Percentiles rank a stretch among this genome's conserved stretches.
These are phyloP conservation scores for Aquatica leii DNA, from an alignment of 2,888 invertebrate genomes.

Conservation along the genomic window DNA sequence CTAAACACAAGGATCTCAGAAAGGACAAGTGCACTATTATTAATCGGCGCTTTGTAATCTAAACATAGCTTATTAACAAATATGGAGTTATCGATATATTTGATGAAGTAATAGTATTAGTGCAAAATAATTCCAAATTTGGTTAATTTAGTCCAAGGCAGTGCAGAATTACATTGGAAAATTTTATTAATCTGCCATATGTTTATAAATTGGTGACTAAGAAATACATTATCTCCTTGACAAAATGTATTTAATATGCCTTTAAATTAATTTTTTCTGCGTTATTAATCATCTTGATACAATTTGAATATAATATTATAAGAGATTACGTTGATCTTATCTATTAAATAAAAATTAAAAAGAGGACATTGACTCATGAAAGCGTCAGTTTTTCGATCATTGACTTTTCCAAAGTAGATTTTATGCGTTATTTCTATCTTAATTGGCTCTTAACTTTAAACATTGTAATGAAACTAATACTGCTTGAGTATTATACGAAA, in stretches of 20 bases:
- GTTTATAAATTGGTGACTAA: conserved; percentile 27
- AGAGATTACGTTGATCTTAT: no score
- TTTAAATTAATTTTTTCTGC: no score
- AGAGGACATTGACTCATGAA: neutral
- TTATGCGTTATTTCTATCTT: no score
- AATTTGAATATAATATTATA: neutral
- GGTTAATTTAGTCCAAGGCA: conserved; percentile 49
- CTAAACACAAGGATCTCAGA: conserved; percentile 21
- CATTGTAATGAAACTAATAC: no score
- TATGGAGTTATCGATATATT: conserved; percentile 25
- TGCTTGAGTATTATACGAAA: no score
- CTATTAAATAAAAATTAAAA: neutral
- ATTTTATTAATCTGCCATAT: conserved; percentile 26
- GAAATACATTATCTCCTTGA: no score
- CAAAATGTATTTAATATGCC: no score
- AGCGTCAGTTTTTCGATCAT: no score
- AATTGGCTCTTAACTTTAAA: no score
- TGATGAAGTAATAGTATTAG: conserved; percentile 41
- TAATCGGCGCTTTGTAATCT: no score
- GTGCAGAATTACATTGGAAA: conserved; percentile 24
- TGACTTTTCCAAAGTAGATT: no score
- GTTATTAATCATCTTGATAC: neutral
- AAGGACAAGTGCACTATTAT: conserved; percentile 18
- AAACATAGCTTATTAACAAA: conserved; percentile 14
- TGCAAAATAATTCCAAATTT: conserved; percentile 48